phyloP scores from a whole-genome alignment of 2,797 vertebrate species.

The Tenualosa ilisha region DNA sequence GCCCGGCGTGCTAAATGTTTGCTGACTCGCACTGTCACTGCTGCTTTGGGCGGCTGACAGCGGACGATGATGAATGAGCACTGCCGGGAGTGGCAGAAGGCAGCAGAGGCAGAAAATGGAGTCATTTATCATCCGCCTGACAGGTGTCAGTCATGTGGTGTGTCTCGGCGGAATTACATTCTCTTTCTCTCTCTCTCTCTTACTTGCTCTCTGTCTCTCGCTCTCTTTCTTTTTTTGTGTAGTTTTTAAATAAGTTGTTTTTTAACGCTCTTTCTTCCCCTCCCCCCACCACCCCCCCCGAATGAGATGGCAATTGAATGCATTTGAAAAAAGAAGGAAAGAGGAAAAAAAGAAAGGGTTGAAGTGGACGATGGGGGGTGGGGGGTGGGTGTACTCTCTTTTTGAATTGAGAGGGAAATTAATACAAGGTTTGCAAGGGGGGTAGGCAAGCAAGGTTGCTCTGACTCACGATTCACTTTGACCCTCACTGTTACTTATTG shows the following conservation, averaged over 20 bases:
- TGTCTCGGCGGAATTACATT: slow-evolving; percentile 94
- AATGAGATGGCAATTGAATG: slow-evolving; percentile 88
- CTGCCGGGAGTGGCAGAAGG: slow-evolving; percentile 97
- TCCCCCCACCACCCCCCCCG: slow-evolving; percentile 50
- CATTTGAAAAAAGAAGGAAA: slow-evolving; percentile 63
- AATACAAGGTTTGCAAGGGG: slow-evolving; percentile 62
- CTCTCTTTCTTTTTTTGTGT: slow-evolving; percentile 77
- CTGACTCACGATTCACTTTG: slow-evolving; percentile 70
- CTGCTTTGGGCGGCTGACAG: slow-evolving; percentile 98
- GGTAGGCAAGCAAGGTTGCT: slow-evolving; percentile 73
- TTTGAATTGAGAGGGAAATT: slow-evolving; percentile 64
- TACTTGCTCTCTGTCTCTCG: slow-evolving; percentile 51
- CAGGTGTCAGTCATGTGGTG: slow-evolving; percentile 98
- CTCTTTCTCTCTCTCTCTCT: slow-evolving; percentile 57
- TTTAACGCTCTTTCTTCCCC: slow-evolving; percentile 85
- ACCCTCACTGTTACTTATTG: slow-evolving; percentile 85
- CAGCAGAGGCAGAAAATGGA: slow-evolving; percentile 99
- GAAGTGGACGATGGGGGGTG: slow-evolving; percentile 60
- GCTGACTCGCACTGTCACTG: slow-evolving; percentile 99
- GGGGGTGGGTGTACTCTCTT: slow-evolving; percentile 73
- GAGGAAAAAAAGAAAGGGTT: slow-evolving; percentile 42
- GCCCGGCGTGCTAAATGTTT: slow-evolving; percentile 99
- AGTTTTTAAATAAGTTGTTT: slow-evolving; percentile 98
- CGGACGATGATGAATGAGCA: slow-evolving; percentile 99
- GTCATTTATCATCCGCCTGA: slow-evolving; percentile 99